Evolutionary conservation across 2,113 vertebrate species (phyloP).

Genomic region (Ochotona curzoniae): DNA sequence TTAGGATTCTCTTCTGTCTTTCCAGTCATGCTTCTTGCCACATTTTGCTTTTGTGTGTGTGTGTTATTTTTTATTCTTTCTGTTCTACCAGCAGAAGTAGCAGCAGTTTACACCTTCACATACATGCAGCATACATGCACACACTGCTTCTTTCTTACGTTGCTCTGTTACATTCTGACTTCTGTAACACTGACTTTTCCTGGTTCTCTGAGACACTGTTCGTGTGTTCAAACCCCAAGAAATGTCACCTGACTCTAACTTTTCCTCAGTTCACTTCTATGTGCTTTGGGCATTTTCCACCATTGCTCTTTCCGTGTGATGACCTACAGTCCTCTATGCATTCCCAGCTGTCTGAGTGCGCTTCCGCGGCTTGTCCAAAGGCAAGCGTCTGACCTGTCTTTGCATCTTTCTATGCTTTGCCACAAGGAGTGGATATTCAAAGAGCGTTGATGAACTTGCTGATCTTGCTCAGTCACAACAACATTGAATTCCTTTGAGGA

Average conservation of each 20-base stretch:
- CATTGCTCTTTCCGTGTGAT: not conserved
- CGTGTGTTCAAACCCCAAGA: not conserved
- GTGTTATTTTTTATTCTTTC: not conserved
- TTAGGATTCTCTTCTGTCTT: not conserved
- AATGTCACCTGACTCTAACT: not conserved
- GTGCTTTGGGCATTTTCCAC: not conserved
- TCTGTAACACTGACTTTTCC: not conserved
- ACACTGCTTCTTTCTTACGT: not conserved
- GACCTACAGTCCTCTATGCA: not conserved
- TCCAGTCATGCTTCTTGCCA: not conserved
- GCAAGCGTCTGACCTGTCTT: not conserved
- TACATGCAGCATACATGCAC: not conserved
- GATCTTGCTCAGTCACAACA: not conserved
- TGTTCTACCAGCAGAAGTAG: not conserved
- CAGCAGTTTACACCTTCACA: not conserved
- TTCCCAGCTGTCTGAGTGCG: not conserved
- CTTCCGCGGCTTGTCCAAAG: not conserved
- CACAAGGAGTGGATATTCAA: not conserved
- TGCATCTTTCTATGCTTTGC: not conserved
- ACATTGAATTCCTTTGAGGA: constrained; percentile 2
- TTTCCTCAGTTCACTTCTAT: not conserved
- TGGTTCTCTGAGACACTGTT: not conserved
- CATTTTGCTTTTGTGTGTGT: not conserved
- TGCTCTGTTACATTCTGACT: not conserved
- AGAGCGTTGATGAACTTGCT: not conserved